Percentiles rank a stretch among this genome's conserved stretches.
These are phyloP conservation scores for Hermatobates lingyangjiaoensis DNA, from an alignment of 1,140 invertebrate species.

Conservation along the genomic window DNA sequence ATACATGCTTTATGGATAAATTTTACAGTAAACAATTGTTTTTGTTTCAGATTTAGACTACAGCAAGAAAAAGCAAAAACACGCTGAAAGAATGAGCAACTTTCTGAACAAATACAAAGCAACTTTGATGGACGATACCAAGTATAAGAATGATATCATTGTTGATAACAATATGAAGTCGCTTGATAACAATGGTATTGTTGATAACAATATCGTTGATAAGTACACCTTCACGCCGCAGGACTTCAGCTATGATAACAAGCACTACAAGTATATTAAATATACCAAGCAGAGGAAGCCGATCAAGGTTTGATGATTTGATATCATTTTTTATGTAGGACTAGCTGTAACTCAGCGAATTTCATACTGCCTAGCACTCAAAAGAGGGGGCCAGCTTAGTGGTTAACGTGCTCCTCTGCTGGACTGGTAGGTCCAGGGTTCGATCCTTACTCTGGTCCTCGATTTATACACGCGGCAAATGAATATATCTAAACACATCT, in stretches of 20 bases:
- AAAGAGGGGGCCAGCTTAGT: too few species aligned
- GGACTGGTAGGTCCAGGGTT: too few species aligned
- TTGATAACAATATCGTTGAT: slow-evolving; percentile 16
- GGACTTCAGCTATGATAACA: slow-evolving; percentile 61
- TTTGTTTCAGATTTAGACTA: slow-evolving; percentile 29
- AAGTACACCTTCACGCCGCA: slow-evolving; percentile 46
- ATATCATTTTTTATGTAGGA: too few species aligned
- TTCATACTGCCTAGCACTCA: too few species aligned
- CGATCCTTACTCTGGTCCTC: too few species aligned
- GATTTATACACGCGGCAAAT: too few species aligned
- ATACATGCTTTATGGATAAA: too few species aligned
- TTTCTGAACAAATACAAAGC: slow-evolving; percentile 46
- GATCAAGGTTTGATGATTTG: slow-evolving; percentile 46
- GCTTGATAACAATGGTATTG: slow-evolving; percentile 5
- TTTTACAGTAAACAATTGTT: too few species aligned
- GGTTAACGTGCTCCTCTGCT: too few species aligned
- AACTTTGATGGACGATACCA: slow-evolving; percentile 23
- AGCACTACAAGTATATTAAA: slow-evolving; percentile 61
- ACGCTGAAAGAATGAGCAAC: slow-evolving; percentile 35
- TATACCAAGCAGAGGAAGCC: slow-evolving; percentile 53
- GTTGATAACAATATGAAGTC: slow-evolving; percentile 6
- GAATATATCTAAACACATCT: too few species aligned
- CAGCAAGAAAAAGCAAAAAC: slow-evolving; percentile 36
- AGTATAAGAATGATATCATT: slow-evolving; percentile 13
- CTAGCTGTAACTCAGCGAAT: too few species aligned